Base-by-base conservation (phyloP, 2,888 invertebrate genomes). In the Trachelus stipa region DNA sequence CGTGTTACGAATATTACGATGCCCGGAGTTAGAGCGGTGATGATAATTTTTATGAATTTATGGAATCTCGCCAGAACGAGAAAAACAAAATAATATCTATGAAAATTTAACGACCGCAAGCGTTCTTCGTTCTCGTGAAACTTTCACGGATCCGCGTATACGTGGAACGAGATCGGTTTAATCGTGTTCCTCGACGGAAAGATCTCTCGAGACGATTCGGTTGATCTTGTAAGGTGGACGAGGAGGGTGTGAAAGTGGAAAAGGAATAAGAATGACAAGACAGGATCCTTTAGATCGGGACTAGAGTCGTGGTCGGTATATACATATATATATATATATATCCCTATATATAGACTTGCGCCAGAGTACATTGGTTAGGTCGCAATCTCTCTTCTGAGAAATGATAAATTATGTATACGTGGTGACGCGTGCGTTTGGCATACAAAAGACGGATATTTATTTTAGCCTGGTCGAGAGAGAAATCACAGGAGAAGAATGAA, bases 371-470 rank as follows among this genome's bases (percentile, higher is more conserved):
- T 56, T 56, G 56, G 56, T 56, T 2, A 9, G 23, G 56, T 23
- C 2, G 56, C 56, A 56, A 56, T 56, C 56, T 56, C 56, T 56
- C 56, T 56, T 56, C 56, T 56, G 56, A 23, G 56, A 56, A 56
- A 56, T 23, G 56, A 56, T 31, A 71, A 71, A 71, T 71, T 31
- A 71, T 71, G 30, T 34, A 34, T 71, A 71, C 31, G 56, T 9
- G 56, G 56, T 23, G 56, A 56, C 56, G 31, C 71, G 71, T 71
- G 33, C 71, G 71, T 71, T 71, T 31, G 71, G 31, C 71, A 34
- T 71, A 71, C 31, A 34, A 71, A 71, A 71, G 71, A 31, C 23
- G 31, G 12, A 33, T 31, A 71, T 71, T 71, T 71, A 71, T 71
- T 71, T 34, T 31, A 31, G 15, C 71, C 31, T 23, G 15, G 30